These are phyloP conservation scores for Excalfactoria chinensis DNA, from an alignment of 2,113 vertebrate genomes.

Conservation along the genomic window DNA sequence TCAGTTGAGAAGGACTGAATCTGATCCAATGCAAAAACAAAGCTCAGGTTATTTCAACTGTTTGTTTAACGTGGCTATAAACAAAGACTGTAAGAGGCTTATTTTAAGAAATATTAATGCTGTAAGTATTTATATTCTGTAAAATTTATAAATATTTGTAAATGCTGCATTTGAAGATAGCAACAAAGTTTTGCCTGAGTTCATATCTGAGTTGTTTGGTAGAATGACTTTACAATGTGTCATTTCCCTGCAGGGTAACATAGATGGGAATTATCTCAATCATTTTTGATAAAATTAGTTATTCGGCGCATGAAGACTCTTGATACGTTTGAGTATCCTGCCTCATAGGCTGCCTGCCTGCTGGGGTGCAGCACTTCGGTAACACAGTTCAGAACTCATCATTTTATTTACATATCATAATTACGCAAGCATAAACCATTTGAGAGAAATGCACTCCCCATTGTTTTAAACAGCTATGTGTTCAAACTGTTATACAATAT, in stretches of 20 bases:
- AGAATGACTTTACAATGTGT: background rate
- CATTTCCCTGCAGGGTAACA: background rate
- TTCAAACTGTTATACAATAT: background rate
- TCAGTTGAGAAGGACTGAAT: background rate
- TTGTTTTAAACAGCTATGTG: background rate
- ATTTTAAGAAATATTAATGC: background rate
- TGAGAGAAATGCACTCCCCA: background rate
- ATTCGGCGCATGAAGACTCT: background rate
- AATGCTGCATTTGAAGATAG: background rate
- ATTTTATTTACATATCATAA: background rate
- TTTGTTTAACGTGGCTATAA: background rate
- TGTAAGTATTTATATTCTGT: background rate
- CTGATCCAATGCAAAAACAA: conserved; percentile 7
- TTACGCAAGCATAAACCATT: background rate
- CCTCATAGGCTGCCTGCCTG: background rate
- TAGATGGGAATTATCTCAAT: background rate
- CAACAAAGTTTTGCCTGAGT: background rate
- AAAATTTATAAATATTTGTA: background rate
- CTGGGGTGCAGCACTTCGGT: background rate
- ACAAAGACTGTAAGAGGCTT: background rate
- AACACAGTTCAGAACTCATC: background rate
- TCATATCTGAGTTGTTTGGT: background rate
- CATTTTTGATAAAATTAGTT: background rate
- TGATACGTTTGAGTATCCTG: background rate
- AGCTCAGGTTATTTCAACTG: conserved; percentile 3